Base-by-base conservation (phyloP, 2,113 vertebrate genomes). In the Paramisgurnus dabryanus region DNA sequence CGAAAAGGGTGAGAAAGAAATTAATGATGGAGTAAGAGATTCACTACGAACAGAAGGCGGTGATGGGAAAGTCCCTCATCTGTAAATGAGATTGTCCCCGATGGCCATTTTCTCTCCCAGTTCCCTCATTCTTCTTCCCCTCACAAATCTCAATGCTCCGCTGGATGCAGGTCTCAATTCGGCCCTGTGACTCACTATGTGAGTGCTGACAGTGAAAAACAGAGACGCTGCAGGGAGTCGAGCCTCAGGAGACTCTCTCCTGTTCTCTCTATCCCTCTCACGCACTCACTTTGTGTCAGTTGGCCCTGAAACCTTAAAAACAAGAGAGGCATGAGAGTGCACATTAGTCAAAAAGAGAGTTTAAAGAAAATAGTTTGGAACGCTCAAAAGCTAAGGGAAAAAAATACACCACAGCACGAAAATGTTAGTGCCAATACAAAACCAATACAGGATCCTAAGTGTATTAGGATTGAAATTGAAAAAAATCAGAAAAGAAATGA, bases 71-170 rank as follows among this genome's bases (percentile, higher is more conserved):
- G 73, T 78, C 73, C 81, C 71, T 68, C 81, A 85, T 89, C 87
- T 87, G 84, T 89, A 89, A 88, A 85, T 83, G 80, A 85, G 84
- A 81, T 80, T 63, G 76, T 86, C 83, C 83, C 40, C 79, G 79
- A 83, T 85, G 81, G 87, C 83, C 83, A 84, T 88, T 85, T 85
- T 86, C 87, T 65, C 75, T 67, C 41, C 27, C 50, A 57, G 69
- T 50, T 80, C 41, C 7, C 68, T 69, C 84, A 78, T 76, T 71
- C 75, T 63, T 83, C 71, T 74, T 73, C 74, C 71, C 50, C 72
- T 73, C 49, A 71, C 57, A 65, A 70, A 45, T 7, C 79, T 57
- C 71, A 61, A 45, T 66, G 70, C 76, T 57, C 67, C 10, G 27
- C 78, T 18, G 66, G 71, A 55, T 53, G 60, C 78, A 76, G 68